A percentile compares a stretch with the other conserved stretches of the same genome.
Conservation (phyloP, 2,113 vertebrate genomes). For the Diglossa brunneiventris region DNA sequence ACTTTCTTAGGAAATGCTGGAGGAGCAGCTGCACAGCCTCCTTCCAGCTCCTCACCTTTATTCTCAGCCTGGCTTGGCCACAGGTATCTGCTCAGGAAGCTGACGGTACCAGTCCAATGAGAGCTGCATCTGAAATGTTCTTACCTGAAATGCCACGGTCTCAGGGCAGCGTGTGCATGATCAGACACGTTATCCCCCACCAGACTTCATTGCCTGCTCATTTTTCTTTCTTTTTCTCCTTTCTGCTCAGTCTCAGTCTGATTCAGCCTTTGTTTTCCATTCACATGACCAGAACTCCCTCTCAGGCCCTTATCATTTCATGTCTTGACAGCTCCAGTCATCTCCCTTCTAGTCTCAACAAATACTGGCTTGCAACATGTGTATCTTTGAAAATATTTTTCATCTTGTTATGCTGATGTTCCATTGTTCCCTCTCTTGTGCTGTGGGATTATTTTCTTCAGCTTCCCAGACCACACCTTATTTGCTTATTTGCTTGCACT, state of each 20-base stretch:
- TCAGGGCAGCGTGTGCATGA: not conserved
- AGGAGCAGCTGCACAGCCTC: not conserved
- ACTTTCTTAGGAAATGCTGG: not conserved
- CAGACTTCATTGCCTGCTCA: not conserved
- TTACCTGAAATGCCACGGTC: not conserved
- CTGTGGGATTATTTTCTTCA: constrained; percentile 24
- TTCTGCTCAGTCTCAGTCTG: not conserved
- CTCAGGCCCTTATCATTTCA: constrained; percentile 30
- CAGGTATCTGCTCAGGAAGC: not conserved
- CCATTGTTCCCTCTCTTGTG: constrained; percentile 15
- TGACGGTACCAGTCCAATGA: not conserved
- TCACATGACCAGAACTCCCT: not conserved
- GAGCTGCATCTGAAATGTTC: not conserved
- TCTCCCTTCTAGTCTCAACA: constrained; percentile 18
- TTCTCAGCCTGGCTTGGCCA: not conserved
- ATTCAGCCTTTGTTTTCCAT: constrained; percentile 39
- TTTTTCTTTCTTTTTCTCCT: not conserved
- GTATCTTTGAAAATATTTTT: not conserved
- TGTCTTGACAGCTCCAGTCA: constrained; percentile 30
- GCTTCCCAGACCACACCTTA: not conserved
- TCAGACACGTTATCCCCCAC: not conserved
- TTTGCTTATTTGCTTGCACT: not conserved
- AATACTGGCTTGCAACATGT: constrained; percentile 18
- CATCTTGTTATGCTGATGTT: not conserved
- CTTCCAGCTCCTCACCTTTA: not conserved